Percentiles rank a stretch among this genome's conserved stretches.
phyloP scores from a whole-genome alignment of 30 jellyfish, hydroid and myxozoan genomes.

The Sanderia malayensis region DNA sequence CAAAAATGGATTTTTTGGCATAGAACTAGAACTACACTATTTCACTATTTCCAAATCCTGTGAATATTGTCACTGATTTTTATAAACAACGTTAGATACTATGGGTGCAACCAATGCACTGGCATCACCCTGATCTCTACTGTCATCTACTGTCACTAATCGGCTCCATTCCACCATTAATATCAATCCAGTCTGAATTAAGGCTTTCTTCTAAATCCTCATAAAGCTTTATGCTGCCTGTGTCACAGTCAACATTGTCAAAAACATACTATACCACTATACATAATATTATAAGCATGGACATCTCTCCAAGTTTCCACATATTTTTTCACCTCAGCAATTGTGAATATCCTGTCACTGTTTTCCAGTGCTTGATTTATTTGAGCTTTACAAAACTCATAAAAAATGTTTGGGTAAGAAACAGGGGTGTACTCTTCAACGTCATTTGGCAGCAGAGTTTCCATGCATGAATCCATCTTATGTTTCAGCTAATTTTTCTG shows the following conservation, averaged over 20 bases:
- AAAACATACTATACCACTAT: slow-evolving; percentile 13
- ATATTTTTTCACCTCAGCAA: slow-evolving; percentile 27
- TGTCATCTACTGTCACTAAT: slow-evolving; percentile 8
- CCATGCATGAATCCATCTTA: slow-evolving; percentile 7
- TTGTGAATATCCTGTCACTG: slow-evolving; percentile 21
- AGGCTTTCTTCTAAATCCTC: slow-evolving; percentile 4
- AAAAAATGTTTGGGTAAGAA: slow-evolving; percentile 10
- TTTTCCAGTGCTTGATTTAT: slow-evolving; percentile 17
- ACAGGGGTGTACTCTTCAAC: slow-evolving; percentile 20
- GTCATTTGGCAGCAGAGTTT: slow-evolving; percentile 9
- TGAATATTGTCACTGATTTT: background rate
- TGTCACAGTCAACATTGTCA: slow-evolving; percentile 20
- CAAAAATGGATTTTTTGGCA: background rate
- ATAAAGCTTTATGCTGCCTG: background rate
- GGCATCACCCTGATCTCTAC: slow-evolving; percentile 11
- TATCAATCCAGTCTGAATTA: slow-evolving; percentile 4
- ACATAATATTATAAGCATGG: slow-evolving; percentile 32
- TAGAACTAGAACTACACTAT: too few species aligned
- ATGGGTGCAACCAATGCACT: slow-evolving; percentile 11
- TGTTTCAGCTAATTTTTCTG: slow-evolving; percentile 14
- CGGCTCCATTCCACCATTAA: slow-evolving; percentile 6
- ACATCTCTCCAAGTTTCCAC: slow-evolving; percentile 35
- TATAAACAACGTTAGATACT: background rate
- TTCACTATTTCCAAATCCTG: slow-evolving; percentile 8
- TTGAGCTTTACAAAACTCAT: slow-evolving; percentile 32